These are phyloP conservation scores for Calycopis cecrops DNA, from an alignment of 1,140 invertebrate genomes.

Conservation along the genomic window DNA sequence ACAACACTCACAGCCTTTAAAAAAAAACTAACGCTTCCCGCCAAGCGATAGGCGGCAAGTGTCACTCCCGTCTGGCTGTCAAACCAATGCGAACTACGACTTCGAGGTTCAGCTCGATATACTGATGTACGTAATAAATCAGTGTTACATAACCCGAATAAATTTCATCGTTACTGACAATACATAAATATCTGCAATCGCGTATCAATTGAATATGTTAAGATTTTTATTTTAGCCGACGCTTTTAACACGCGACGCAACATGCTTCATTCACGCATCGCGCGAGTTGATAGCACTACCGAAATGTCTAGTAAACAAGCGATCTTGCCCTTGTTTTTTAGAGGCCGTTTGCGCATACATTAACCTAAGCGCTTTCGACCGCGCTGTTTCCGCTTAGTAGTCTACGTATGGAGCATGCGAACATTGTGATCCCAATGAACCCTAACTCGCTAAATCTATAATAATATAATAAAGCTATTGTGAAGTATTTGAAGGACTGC, in stretches of 20 bases:
- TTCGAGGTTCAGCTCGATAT: constrained; percentile 19
- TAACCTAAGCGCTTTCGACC: constrained; percentile 24
- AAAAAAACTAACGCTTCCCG: constrained; percentile 44
- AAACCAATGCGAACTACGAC: constrained; percentile 25
- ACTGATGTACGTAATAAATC: constrained; percentile 31
- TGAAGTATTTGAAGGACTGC: constrained; percentile 6
- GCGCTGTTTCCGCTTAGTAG: constrained; percentile 25
- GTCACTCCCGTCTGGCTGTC: constrained; percentile 25
- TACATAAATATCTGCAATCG: constrained; percentile 24
- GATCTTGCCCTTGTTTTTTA: constrained; percentile 26
- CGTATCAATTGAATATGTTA: constrained; percentile 24
- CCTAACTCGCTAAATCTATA: constrained; percentile 8
- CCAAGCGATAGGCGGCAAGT: constrained; percentile 39
- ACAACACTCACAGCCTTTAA: constrained; percentile 43
- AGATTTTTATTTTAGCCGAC: constrained; percentile 25
- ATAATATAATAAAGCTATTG: constrained; percentile 1
- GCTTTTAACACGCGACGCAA: constrained; percentile 26
- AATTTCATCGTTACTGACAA: constrained; percentile 26
- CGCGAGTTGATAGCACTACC: constrained; percentile 22
- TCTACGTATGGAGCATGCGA: background rate
- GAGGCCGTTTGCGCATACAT: constrained; percentile 26
- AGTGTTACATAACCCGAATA: constrained; percentile 27
- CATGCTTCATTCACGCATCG: constrained; percentile 41
- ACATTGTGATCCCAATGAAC: constrained; percentile 29
- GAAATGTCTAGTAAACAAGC: constrained; percentile 31